Base-by-base conservation (phyloP, 2,888 invertebrate species). In the Euzetes globulus region DNA sequence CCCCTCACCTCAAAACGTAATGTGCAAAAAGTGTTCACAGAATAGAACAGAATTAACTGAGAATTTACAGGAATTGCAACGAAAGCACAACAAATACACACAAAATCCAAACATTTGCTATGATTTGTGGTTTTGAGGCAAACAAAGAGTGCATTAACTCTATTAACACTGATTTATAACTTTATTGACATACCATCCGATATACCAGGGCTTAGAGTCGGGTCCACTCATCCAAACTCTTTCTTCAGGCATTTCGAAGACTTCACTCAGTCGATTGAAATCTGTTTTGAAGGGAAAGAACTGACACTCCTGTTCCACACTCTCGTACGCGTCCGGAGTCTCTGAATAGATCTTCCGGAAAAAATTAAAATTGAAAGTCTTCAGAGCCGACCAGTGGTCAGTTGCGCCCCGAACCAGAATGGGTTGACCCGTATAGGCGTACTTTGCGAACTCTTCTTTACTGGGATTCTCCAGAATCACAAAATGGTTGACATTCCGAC, bases 221-320 rank as follows among this genome's bases (percentile, higher is more conserved):
- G 88, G 87, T 17, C 85, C 85, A 50, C 86, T 84, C 83, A 88
- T 87, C 37, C 82, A 84, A 6, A 88, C 87, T 80, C 91, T 86
- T 72, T 85, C 85, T 65, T 86, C 83, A 7, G 88, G 86, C 91
- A 91, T 91, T 76, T 86, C 84, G 80, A 94, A 90, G 15, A 92
- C 91, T 81, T 93, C 90, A 76, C 86, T 85, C 75, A 94, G 82
- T 33, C 88, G 87, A 79, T 88, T 88, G 79, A 93, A 87, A 82
- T 92, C 88, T 22, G 91, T 91, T 82, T 90, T 89, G 82, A 93
- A 93, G 80, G 91, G 91, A 72, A 93, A 86, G 83, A 93, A 93
- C 81, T 92, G 92, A 79, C 93, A 93, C 79, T 91, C 90, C 77
- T 91, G 89, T 76, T 89, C 88, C 0, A 90, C 86, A 79, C 88